Percentiles rank a stretch among this genome's conserved stretches.
Evolutionary conservation across 2,113 vertebrate genomes (phyloP).

Genomic region (Poicephalus gulielmi): DNA sequence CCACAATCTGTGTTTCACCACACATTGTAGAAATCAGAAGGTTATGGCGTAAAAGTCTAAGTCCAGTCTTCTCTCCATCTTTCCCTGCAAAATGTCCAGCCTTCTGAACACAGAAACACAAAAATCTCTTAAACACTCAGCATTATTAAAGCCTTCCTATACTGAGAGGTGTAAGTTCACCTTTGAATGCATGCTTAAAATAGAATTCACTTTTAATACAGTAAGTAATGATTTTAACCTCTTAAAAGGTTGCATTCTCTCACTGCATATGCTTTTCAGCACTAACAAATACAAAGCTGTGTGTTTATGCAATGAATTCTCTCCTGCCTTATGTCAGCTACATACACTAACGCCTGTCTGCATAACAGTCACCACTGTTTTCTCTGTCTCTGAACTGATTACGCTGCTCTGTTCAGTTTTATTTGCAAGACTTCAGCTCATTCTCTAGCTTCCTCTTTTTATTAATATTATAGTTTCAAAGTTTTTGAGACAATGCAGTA

Average conservation of each 20-base stretch:
- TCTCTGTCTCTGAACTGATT: neutral
- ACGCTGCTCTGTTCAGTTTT: neutral
- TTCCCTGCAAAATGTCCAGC: neutral
- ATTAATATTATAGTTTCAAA: neutral
- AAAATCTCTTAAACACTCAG: neutral
- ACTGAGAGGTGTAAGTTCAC: neutral
- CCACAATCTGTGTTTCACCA: neutral
- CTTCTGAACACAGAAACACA: neutral
- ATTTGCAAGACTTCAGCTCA: neutral
- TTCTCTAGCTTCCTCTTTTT: neutral
- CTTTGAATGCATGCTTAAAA: neutral
- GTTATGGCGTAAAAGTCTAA: neutral
- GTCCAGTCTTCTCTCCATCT: neutral
- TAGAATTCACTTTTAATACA: neutral
- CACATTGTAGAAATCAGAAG: neutral
- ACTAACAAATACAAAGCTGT: neutral
- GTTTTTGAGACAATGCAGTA: neutral
- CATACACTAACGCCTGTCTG: neutral
- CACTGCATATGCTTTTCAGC: neutral
- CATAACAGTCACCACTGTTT: neutral
- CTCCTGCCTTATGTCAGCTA: constrained; percentile 38
- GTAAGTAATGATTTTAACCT: neutral
- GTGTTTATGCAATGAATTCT: constrained; percentile 36
- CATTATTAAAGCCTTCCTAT: neutral
- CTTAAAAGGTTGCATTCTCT: neutral